Conservation (phyloP, 2,113 vertebrate genomes). For the Grammomys surdaster region DNA sequence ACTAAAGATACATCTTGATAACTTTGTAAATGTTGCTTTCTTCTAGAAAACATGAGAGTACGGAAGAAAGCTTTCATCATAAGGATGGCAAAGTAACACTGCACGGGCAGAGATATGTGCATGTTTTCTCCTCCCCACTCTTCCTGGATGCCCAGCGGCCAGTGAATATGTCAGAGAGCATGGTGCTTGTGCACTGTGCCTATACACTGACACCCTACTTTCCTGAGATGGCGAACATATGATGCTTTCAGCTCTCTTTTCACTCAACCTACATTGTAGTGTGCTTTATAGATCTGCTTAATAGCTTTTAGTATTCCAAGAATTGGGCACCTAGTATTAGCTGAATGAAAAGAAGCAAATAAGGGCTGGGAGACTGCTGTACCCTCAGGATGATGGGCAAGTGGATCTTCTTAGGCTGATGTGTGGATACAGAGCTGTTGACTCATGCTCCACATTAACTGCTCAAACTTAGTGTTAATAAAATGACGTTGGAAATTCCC, state of each 20-base stretch:
- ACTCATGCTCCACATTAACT: not conserved
- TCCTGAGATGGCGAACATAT: not conserved
- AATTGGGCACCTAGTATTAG: not conserved
- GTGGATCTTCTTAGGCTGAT: not conserved
- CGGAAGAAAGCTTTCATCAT: not conserved
- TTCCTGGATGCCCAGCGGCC: not conserved
- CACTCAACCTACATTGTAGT: not conserved
- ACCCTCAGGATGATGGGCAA: not conserved
- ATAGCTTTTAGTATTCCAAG: not conserved
- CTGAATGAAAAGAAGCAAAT: not conserved
- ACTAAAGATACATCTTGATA: not conserved
- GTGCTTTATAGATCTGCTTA: not conserved
- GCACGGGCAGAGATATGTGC: not conserved
- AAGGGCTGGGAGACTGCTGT: not conserved
- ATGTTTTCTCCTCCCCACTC: not conserved
- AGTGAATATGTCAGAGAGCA: not conserved
- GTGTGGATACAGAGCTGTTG: not conserved
- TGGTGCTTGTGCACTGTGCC: not conserved
- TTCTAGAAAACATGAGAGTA: constrained; percentile 43
- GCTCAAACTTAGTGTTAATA: not conserved
- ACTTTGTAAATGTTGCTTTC: constrained; percentile 36
- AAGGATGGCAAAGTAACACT: not conserved
- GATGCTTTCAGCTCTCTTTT: not conserved
- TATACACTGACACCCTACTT: too few relatives aligned
- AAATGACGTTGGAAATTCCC: constrained; percentile 5